These are phyloP conservation scores for Achroia grisella DNA, from an alignment of 1,140 invertebrate genomes.

Conservation along the genomic window DNA sequence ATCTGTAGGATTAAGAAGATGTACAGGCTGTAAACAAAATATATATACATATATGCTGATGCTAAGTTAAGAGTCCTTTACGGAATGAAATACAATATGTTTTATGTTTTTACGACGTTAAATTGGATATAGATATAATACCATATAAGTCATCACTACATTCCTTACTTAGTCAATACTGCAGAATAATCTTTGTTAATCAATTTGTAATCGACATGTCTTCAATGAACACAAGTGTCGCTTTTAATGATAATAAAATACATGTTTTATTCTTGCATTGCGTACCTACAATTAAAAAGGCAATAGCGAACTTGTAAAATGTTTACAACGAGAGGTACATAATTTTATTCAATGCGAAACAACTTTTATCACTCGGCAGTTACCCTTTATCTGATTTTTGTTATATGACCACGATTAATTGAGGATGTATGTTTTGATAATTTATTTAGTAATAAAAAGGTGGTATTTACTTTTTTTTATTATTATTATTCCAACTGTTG, in stretches of 20 bases:
- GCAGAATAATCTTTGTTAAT: slow-evolving; percentile 10
- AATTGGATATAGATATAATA: no score
- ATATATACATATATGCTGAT: no score
- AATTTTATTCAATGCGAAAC: slow-evolving; percentile 16
- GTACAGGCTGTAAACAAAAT: no score
- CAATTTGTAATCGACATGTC: slow-evolving; percentile 25
- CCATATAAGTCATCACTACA: neutral
- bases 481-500: no score
- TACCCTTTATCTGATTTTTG: slow-evolving; percentile 4
- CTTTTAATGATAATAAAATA: slow-evolving; percentile 45
- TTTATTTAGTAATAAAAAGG: neutral
- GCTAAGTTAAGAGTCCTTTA: no score
- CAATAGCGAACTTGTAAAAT: slow-evolving; percentile 26
- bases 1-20: no score
- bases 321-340: slow-evolving; percentile 22
- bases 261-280: slow-evolving; percentile 29
- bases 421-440: slow-evolving; percentile 2
- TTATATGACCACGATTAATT: no score
- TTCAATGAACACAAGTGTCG: slow-evolving; percentile 30
- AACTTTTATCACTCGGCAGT: slow-evolving; percentile 15
- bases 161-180: slow-evolving; percentile 1
- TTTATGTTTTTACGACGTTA: no score
- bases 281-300: slow-evolving; percentile 36
- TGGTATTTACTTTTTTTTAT: no score
- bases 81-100: no score